Conservation (phyloP, 2,888 invertebrate genomes). For the Anoncus sp. region DNA sequence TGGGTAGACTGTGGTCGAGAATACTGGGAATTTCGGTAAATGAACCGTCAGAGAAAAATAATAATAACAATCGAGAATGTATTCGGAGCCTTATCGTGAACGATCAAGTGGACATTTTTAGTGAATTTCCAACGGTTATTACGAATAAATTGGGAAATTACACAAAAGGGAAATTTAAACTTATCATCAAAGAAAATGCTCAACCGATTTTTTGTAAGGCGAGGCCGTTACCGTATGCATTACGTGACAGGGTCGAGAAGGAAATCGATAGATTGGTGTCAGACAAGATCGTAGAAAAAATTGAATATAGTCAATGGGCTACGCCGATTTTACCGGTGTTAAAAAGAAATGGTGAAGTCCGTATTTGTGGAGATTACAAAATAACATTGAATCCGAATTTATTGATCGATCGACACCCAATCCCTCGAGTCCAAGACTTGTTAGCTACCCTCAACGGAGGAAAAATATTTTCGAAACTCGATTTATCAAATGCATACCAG, state of each 20-base stretch:
- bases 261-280: background rate
- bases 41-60: background rate
- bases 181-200: background rate
- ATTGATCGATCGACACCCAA: constrained; percentile 52
- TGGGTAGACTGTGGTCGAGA: background rate
- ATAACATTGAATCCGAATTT: constrained; percentile 58
- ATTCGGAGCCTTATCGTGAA: background rate
- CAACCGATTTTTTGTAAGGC: background rate
- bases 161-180: background rate
- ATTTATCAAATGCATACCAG: constrained; percentile 75
- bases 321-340: background rate
- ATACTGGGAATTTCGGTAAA: background rate
- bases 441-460: constrained; percentile 59
- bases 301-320: background rate
- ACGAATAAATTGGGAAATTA: background rate
- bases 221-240: background rate
- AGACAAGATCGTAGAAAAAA: background rate
- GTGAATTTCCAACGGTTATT: background rate
- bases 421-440: constrained; percentile 64
- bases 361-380: constrained; percentile 60
- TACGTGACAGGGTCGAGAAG: background rate
- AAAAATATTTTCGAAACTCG: constrained; percentile 70
- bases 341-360: constrained; percentile 65
- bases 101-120: background rate
- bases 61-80: background rate